These are phyloP conservation scores for Sebastiscus albofasciatus DNA, from an alignment of 2,797 vertebrate species.

Conservation along the genomic window DNA sequence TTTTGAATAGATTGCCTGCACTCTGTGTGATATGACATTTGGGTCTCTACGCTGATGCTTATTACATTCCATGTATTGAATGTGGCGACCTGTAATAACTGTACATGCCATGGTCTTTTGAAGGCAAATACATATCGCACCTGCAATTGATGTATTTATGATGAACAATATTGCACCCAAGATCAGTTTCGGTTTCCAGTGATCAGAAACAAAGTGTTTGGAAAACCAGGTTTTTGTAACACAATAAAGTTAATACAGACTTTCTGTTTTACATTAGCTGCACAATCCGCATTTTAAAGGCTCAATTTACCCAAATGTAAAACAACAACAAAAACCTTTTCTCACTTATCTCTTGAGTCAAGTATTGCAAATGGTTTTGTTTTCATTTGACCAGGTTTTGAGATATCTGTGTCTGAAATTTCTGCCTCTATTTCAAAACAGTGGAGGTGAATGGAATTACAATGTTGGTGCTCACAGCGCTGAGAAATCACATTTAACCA, in stretches of 20 bases:
- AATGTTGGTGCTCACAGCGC: no score
- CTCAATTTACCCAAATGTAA: neutral
- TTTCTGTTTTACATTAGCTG: neutral
- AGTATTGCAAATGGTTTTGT: neutral
- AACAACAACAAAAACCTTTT: neutral
- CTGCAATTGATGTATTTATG: neutral
- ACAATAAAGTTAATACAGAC: neutral
- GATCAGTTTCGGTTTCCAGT: neutral
- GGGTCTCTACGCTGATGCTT: conserved; percentile 22
- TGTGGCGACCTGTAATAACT: conserved; percentile 12
- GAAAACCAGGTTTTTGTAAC: neutral
- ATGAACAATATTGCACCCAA: neutral
- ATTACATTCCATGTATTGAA: conserved; percentile 31
- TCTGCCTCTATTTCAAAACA: neutral
- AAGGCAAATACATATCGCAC: neutral
- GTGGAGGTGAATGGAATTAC: neutral
- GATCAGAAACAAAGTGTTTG: neutral
- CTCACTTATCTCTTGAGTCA: neutral
- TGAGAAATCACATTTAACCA: neutral
- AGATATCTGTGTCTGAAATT: neutral
- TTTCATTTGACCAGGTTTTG: neutral
- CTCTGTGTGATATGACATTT: conserved; percentile 28
- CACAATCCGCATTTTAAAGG: neutral
- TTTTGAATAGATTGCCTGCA: conserved; percentile 23
- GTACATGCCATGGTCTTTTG: neutral